Percentiles rank a stretch among this genome's conserved stretches.
phyloP scores from a whole-genome alignment of 2,888 invertebrate genomes.

The Endomychus coccineus region DNA sequence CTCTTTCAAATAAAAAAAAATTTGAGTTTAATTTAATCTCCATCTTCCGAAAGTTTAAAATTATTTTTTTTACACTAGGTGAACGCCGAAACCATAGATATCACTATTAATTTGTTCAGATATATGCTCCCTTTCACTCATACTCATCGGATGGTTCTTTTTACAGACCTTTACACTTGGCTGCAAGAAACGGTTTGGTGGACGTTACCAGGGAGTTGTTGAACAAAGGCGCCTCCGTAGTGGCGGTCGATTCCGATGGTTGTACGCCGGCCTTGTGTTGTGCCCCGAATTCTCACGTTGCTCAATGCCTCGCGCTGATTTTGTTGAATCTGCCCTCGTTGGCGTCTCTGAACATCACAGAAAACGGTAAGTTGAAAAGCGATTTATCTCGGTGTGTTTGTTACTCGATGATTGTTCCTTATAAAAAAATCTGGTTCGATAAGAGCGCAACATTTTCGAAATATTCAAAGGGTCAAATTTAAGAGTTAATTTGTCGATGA shows the following conservation, averaged over 20 bases:
- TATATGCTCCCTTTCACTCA: background rate
- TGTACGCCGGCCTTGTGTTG: slow-evolving; percentile 58
- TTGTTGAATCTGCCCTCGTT: slow-evolving; percentile 31
- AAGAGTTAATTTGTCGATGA: no score
- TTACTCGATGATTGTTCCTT: no score
- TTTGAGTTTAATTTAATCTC: no score
- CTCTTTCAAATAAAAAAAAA: no score
- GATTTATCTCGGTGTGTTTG: no score
- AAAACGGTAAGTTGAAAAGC: slow-evolving; percentile 26
- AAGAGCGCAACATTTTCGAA: no score
- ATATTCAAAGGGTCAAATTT: no score
- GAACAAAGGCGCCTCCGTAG: slow-evolving; percentile 51
- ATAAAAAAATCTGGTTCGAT: no score
- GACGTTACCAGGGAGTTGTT: slow-evolving; percentile 53
- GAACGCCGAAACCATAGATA: no score
- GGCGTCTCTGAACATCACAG: slow-evolving; percentile 6
- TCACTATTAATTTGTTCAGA: background rate
- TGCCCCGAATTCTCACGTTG: slow-evolving; percentile 53
- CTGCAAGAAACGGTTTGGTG: slow-evolving; percentile 54
- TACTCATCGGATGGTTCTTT: background rate
- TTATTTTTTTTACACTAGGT: no score
- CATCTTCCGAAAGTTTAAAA: no score
- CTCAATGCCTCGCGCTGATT: slow-evolving; percentile 55
- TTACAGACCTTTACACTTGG: slow-evolving; percentile 53
- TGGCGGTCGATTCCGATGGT: slow-evolving; percentile 51